phyloP scores from a whole-genome alignment of 2,888 invertebrate species.

The Elysia crispata region DNA sequence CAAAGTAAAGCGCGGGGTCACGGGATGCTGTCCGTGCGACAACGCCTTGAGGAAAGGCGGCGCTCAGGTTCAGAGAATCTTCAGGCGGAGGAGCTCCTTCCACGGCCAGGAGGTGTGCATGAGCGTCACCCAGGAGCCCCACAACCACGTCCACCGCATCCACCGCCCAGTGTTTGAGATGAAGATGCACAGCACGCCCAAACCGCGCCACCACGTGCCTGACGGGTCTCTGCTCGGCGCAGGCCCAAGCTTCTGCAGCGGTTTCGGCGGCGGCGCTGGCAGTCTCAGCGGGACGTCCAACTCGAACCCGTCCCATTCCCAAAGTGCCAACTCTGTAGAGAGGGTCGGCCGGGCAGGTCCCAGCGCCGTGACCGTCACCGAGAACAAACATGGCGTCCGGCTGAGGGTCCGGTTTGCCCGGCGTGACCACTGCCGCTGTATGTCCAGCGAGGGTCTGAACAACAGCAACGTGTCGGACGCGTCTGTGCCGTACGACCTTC shows the following conservation, averaged over 20 bases:
- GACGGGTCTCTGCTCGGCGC: slow-evolving; percentile 4
- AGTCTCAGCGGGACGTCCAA: slow-evolving; percentile 15
- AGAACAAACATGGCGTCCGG: slow-evolving; percentile 68
- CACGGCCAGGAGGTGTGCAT: slow-evolving; percentile 51
- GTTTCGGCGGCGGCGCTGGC: slow-evolving; percentile 23
- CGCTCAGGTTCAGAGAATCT: background rate
- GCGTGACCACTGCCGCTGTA: slow-evolving; percentile 56
- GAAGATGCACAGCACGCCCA: slow-evolving; percentile 35
- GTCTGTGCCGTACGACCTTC: slow-evolving; percentile 26
- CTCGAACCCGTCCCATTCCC: slow-evolving; percentile 52
- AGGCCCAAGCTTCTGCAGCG: slow-evolving; percentile 36
- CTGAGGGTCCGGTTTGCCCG: slow-evolving; percentile 68
- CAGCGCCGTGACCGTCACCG: slow-evolving; percentile 57
- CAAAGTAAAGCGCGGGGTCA: slow-evolving; percentile 65
- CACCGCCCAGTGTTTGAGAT: slow-evolving; percentile 30
- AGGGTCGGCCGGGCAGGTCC: slow-evolving; percentile 35
- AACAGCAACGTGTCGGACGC: slow-evolving; percentile 26
- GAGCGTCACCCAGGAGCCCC: slow-evolving; percentile 53
- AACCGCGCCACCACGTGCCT: slow-evolving; percentile 28
- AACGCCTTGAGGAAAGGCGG: slow-evolving; percentile 19
- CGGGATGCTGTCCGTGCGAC: slow-evolving; percentile 61
- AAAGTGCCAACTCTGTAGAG: slow-evolving; percentile 56
- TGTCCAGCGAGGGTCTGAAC: slow-evolving; percentile 39
- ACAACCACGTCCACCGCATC: slow-evolving; percentile 33
- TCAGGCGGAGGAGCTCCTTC: slow-evolving; percentile 45